Percentiles rank a stretch among this genome's conserved stretches.
Conservation (phyloP, 2,113 vertebrate species). For the Diadophis punctatus region DNA sequence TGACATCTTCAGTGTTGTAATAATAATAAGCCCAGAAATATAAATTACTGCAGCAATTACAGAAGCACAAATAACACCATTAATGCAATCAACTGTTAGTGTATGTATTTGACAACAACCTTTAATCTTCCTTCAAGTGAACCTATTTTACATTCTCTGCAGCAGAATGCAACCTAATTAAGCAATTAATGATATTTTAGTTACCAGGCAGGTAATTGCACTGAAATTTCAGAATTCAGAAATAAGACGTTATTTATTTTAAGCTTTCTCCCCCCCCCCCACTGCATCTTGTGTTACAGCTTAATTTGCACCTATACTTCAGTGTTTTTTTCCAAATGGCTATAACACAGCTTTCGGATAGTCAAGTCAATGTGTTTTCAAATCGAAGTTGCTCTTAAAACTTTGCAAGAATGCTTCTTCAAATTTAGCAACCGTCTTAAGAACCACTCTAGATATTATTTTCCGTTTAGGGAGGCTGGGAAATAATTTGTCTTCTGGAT, state of each 20-base stretch:
- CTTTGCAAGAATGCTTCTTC: not conserved
- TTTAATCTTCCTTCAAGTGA: constrained; percentile 50
- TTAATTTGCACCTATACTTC: not conserved
- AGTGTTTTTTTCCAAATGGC: not conserved
- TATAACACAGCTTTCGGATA: not conserved
- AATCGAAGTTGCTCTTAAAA: not conserved
- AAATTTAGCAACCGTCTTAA: not conserved
- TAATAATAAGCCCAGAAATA: constrained; percentile 31
- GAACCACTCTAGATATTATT: not conserved
- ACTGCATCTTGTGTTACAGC: not conserved
- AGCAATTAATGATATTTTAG: constrained; percentile 52
- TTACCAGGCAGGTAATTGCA: constrained; percentile 42
- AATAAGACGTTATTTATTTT: constrained; percentile 17
- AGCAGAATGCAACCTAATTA: constrained; percentile 41
- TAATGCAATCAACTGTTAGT: constrained; percentile 43
- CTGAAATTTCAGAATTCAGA: constrained; percentile 50
- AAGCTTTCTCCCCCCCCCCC: not conserved
- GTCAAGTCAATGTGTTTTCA: not conserved
- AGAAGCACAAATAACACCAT: constrained; percentile 45
- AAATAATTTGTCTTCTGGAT: not conserved
- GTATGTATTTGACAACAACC: constrained; percentile 49
- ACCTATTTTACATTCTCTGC: constrained; percentile 37
- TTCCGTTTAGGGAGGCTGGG: not conserved
- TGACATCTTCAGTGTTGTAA: constrained; percentile 34
- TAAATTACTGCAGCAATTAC: constrained; percentile 47